Conservation (phyloP, 2,888 invertebrate species). For the Dorcus parallelipipedus region DNA sequence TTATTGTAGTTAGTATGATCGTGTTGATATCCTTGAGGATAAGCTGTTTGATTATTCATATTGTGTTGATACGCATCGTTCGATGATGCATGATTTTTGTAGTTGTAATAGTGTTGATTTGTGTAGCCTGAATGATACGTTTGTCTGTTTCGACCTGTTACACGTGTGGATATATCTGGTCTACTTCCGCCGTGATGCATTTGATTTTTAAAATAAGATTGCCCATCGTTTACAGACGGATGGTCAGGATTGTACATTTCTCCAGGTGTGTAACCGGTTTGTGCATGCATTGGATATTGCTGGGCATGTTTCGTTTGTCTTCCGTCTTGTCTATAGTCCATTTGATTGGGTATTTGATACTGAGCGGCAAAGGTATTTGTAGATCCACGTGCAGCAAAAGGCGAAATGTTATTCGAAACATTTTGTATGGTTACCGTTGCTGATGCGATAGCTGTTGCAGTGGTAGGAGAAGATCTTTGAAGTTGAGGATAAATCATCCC, state of each 20-base stretch:
- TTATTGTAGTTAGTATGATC: constrained; percentile 43
- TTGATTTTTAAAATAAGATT: constrained; percentile 39
- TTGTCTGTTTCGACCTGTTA: constrained; percentile 38
- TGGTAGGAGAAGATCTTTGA: constrained; percentile 67
- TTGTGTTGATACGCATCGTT: constrained; percentile 36
- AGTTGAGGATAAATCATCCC: constrained; percentile 57
- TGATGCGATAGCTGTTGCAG: constrained; percentile 59
- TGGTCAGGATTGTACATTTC: constrained; percentile 49
- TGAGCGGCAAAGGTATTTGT: constrained; percentile 46
- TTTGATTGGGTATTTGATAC: constrained; percentile 42
- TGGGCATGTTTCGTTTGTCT: constrained; percentile 36
- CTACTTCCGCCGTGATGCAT: constrained; percentile 33
- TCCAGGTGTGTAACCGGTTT: constrained; percentile 31
- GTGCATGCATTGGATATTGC: constrained; percentile 40
- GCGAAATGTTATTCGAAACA: constrained; percentile 58
- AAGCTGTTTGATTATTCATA: constrained; percentile 36
- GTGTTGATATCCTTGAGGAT: constrained; percentile 40
- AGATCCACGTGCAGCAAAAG: constrained; percentile 56
- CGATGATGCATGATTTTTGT: constrained; percentile 47
- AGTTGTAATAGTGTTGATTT: constrained; percentile 52
- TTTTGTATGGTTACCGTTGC: constrained; percentile 55
- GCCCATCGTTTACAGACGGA: constrained; percentile 40
- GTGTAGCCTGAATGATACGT: constrained; percentile 50
- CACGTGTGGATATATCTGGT: constrained; percentile 27
- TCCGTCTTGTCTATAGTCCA: constrained; percentile 40